Percentiles rank a stretch among this genome's conserved stretches.
Conservation (phyloP, 2,113 vertebrate genomes). For the Oncorhynchus nerka region DNA sequence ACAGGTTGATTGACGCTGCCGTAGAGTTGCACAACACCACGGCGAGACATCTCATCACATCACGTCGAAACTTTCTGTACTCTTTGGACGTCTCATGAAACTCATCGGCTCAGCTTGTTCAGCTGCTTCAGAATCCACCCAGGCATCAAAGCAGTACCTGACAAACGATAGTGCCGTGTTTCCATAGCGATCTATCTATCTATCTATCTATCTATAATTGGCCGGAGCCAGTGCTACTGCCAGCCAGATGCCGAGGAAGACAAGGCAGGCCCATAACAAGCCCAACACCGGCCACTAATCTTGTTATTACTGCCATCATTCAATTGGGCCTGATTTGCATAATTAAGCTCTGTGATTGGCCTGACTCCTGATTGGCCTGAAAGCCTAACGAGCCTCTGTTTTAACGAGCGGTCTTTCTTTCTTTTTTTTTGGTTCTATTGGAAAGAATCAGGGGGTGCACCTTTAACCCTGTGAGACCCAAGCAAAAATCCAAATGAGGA, state of each 20-base stretch:
- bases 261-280: constrained; percentile 63
- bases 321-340: constrained; percentile 75
- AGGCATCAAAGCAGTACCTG: constrained; percentile 55
- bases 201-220: constrained; percentile 47
- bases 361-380: constrained; percentile 27
- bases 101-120: background rate
- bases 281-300: constrained; percentile 55
- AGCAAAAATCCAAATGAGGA: too few species aligned
- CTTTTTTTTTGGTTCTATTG: background rate
- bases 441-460: background rate
- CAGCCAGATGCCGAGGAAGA: constrained; percentile 63
- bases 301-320: constrained; percentile 75
- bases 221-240: constrained; percentile 54
- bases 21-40: background rate
- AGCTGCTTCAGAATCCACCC: constrained; percentile 17
- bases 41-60: background rate
- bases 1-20: background rate
- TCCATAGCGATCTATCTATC: constrained; percentile 56
- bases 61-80: constrained; percentile 45
- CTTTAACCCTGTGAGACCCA: too few species aligned
- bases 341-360: constrained; percentile 66
- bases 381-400: constrained; percentile 46
- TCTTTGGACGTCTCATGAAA: constrained; percentile 35
- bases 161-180: constrained; percentile 62
- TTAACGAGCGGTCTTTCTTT: constrained; percentile 23